Conservation (phyloP, 2,113 vertebrate genomes). For the Takifugu flavidus region DNA sequence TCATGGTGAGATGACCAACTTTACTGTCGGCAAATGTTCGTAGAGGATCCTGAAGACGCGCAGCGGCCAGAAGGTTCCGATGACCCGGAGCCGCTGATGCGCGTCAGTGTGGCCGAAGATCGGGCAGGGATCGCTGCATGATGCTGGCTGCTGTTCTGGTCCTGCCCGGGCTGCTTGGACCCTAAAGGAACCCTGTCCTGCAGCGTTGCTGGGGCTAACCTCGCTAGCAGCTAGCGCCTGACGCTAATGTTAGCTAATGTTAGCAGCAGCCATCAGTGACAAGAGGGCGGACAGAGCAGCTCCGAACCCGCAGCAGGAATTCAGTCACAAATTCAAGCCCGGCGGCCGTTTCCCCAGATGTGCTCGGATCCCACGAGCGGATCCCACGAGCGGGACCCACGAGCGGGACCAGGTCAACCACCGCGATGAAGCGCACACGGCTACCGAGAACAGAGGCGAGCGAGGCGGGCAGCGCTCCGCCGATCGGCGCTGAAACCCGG, state of each 20-base stretch:
- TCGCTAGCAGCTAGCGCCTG: conserved; percentile 6
- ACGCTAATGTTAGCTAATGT: conserved; percentile 39
- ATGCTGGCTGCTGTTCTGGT: conserved; percentile 1
- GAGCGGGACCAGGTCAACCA: conserved; percentile 35
- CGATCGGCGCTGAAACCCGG: conserved; percentile 1
- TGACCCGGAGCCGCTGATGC: conserved; percentile 13
- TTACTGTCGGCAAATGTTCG: no score
- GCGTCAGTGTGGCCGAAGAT: background rate
- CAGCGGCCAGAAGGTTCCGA: no score
- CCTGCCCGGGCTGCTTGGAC: background rate
- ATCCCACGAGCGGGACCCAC: background rate
- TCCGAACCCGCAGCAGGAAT: background rate
- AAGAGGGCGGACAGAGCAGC: conserved; percentile 49
- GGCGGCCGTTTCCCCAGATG: rapidly evolving
- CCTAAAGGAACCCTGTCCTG: conserved; percentile 1
- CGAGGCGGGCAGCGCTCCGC: conserved; percentile 56
- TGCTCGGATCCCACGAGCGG: conserved; percentile 25
- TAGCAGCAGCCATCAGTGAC: conserved; percentile 58
- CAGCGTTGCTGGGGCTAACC: conserved; percentile 43
- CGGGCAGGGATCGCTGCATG: no score
- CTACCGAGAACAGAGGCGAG: conserved; percentile 49
- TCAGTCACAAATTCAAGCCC: background rate
- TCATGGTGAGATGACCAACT: no score
- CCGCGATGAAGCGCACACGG: conserved; percentile 48
- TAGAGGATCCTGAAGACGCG: no score